These are phyloP conservation scores for Uromys caudimaculatus DNA, from an alignment of 2,797 vertebrate genomes.

Conservation along the genomic window DNA sequence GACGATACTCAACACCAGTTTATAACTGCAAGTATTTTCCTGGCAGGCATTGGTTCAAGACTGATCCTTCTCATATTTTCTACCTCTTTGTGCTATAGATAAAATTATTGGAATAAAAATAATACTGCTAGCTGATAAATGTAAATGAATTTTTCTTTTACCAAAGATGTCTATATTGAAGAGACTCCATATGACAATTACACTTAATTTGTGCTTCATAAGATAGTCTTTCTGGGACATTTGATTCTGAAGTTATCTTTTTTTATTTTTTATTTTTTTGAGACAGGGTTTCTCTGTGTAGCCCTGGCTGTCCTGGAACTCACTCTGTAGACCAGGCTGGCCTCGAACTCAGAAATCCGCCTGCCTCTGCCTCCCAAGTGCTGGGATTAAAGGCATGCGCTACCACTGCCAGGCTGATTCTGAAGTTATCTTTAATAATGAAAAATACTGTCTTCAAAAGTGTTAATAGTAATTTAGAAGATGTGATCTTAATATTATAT, in stretches of 20 bases:
- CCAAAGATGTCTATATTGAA: neutral
- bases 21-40: neutral
- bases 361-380: too few relatives aligned
- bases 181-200: neutral
- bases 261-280: too few relatives aligned
- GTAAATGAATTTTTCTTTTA: neutral
- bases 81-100: neutral
- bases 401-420: too few relatives aligned
- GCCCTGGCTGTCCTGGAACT: too few relatives aligned
- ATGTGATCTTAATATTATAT: neutral
- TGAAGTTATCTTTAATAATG: neutral
- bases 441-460: neutral
- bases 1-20: neutral
- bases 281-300: too few relatives aligned
- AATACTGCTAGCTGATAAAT: neutral
- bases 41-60: rapidly evolving
- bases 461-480: neutral
- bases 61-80: neutral
- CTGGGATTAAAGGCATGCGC: too few relatives aligned
- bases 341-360: too few relatives aligned
- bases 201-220: neutral
- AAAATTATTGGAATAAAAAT: neutral
- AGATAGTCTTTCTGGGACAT: neutral
- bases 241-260: neutral
- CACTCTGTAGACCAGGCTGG: too few relatives aligned